phyloP scores from a whole-genome alignment of 2,113 vertebrate genomes.

The Sciurus niger region DNA sequence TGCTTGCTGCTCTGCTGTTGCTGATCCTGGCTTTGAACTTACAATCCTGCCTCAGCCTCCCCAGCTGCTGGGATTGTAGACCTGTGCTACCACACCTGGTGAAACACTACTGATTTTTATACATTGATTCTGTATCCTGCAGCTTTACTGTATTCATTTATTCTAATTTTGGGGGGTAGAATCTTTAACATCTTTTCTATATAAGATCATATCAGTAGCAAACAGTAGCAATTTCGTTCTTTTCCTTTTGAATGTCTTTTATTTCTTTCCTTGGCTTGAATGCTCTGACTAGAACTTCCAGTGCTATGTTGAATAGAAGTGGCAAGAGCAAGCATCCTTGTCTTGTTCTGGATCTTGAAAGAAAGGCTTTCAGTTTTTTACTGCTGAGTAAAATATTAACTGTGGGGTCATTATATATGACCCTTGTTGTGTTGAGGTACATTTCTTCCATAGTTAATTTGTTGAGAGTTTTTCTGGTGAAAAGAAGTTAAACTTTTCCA shows the following conservation, averaged over 20 bases:
- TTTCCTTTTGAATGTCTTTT: background rate
- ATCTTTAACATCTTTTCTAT: background rate
- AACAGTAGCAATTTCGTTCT: background rate
- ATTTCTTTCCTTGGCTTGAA: background rate
- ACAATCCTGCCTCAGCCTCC: no score
- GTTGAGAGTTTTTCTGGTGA: background rate
- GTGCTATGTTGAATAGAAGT: no score
- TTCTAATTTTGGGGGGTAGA: background rate
- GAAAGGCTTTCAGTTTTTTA: background rate
- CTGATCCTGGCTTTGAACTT: no score
- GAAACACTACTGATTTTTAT: background rate
- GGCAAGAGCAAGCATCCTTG: background rate
- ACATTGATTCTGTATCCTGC: background rate
- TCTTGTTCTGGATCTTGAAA: background rate
- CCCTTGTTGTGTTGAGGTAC: background rate
- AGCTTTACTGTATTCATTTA: background rate
- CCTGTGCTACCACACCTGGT: accelerated
- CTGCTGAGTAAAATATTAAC: background rate
- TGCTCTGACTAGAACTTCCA: background rate
- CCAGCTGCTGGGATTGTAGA: no score
- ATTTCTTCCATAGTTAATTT: background rate
- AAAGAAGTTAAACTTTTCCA: background rate
- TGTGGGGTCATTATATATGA: background rate
- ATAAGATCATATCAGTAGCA: background rate
- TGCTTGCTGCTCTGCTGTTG: no score